Evolutionary conservation across 2,888 invertebrate species (phyloP).

Genomic region (Eupithecia exiguata): DNA sequence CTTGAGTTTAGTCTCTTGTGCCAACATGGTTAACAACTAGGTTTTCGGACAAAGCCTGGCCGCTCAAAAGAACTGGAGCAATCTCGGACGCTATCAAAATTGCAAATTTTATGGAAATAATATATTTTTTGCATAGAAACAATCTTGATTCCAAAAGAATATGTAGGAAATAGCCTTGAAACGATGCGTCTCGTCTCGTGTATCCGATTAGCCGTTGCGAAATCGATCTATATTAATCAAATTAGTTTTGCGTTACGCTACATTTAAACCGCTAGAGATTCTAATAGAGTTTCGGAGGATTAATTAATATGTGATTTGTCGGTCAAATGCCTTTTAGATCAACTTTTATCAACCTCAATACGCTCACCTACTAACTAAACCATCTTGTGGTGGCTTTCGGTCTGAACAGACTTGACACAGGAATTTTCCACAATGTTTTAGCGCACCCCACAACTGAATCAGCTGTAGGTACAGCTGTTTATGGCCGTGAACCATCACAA

Average conservation of each 20-base stretch:
- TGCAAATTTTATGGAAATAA: neutral
- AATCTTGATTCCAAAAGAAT: neutral
- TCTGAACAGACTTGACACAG: too few species aligned
- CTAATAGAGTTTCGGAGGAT: constrained; percentile 13
- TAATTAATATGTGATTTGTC: constrained; percentile 16
- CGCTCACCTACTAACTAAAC: constrained; percentile 7
- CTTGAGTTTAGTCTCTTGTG: neutral
- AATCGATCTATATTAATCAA: constrained; percentile 31
- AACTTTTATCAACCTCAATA: constrained; percentile 3
- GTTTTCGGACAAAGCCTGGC: neutral
- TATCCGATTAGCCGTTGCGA: constrained; percentile 23
- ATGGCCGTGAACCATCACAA: too few species aligned
- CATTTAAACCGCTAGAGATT: constrained; percentile 21
- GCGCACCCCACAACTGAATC: too few species aligned
- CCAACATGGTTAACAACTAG: neutral
- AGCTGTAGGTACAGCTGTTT: too few species aligned
- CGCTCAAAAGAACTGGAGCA: neutral
- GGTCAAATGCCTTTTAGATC: constrained; percentile 12
- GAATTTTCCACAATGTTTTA: too few species aligned
- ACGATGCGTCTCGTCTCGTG: constrained; percentile 29
- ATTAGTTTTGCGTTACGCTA: constrained; percentile 37
- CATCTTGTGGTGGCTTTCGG: neutral
- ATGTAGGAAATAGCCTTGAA: constrained; percentile 31
- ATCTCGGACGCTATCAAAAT: neutral
- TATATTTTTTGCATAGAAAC: neutral